Evolutionary conservation across 92 coral and sea anemone species (phyloP), one percentile per base, ranked within the genome.

Genomic region (Epizoanthus stellaris): DNA sequence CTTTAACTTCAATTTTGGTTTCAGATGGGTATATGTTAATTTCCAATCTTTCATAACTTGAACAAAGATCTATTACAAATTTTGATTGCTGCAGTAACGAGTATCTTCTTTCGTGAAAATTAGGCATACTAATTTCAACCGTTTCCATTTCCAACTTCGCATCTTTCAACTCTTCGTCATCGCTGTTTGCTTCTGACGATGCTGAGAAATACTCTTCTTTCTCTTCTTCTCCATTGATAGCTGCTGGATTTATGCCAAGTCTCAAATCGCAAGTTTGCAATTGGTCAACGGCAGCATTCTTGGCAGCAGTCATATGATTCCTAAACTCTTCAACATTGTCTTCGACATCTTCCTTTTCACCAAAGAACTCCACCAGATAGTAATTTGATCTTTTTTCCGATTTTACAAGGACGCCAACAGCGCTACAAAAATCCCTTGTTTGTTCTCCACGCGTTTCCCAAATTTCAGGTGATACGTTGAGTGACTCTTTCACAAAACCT

Each of bases 261-360:
- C 21, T 82, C 16, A 62, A 14, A 69, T 75, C 40, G 52, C 16
- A 66, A 30, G 43, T 4, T 66, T 66, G 17, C 70, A 13, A 11
- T 17, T 70, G 75, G 23, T 70, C 30, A 39, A 19, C 57, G 14
- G 42, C 11, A 42, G 52, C 19, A 17, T 40, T 76, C 20, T 85
- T 80, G 19, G 89, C 72, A 5, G 21, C 76, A 36, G 67, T 25
- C 36, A 65, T 82, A 43, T 88, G 7, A 12, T 58, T 80, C 20
- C 74, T 52, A 17, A 88, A 65, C 17, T 60, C 65, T 34, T 81
- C 85, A 4, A 20, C 59, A 16, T 85, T n/a, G n/a, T 5, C 69
- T 16, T 81, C 82, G 19, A 85, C 92, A 70, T 70, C 75, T 19
- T 70, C 75, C 58, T 69, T 81, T 70, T 59, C 80, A 5, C 94